These are phyloP conservation scores for Salvator merianae DNA, from an alignment of 2,113 vertebrate genomes.

Conservation along the genomic window DNA sequence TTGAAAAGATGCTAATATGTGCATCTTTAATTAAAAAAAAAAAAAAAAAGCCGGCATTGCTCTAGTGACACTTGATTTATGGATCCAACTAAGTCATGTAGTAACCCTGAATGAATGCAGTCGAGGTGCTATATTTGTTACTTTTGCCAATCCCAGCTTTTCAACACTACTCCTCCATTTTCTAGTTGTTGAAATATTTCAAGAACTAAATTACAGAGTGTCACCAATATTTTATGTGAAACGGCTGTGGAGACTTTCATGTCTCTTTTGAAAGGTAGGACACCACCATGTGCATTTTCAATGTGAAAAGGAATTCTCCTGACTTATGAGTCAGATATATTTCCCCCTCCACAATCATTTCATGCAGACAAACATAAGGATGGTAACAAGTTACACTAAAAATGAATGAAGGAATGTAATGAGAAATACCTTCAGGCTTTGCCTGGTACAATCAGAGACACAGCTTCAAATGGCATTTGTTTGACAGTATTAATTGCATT, in stretches of 20 bases:
- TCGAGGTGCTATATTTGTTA: slow-evolving; percentile 47
- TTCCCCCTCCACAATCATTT: slow-evolving; percentile 40
- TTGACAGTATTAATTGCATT: not conserved
- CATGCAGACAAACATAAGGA: not conserved
- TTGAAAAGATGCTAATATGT: slow-evolving; percentile 14
- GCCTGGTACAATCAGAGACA: not conserved
- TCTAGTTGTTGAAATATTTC: slow-evolving; percentile 58
- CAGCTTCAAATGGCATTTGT: not conserved
- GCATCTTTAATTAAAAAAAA: slow-evolving; percentile 4
- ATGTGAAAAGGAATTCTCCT: slow-evolving; percentile 54
- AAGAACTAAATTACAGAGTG: slow-evolving; percentile 58
- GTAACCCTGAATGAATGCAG: slow-evolving; percentile 56
- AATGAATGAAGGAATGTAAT: slow-evolving; percentile 49
- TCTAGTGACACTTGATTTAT: slow-evolving; percentile 45
- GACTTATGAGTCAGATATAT: slow-evolving; percentile 33
- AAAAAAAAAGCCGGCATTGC: slow-evolving; percentile 30
- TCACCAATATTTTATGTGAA: slow-evolving; percentile 52
- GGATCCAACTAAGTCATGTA: slow-evolving; percentile 43
- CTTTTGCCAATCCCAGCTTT: slow-evolving; percentile 34
- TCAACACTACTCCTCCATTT: not conserved
- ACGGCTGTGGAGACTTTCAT: slow-evolving; percentile 41
- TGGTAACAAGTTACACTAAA: slow-evolving; percentile 33
- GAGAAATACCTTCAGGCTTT: slow-evolving; percentile 18
- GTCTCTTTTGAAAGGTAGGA: slow-evolving; percentile 47
- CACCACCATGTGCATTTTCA: slow-evolving; percentile 43